phyloP scores from a whole-genome alignment of 1,140 invertebrate species.

The Rhopalosiphum maidis region DNA sequence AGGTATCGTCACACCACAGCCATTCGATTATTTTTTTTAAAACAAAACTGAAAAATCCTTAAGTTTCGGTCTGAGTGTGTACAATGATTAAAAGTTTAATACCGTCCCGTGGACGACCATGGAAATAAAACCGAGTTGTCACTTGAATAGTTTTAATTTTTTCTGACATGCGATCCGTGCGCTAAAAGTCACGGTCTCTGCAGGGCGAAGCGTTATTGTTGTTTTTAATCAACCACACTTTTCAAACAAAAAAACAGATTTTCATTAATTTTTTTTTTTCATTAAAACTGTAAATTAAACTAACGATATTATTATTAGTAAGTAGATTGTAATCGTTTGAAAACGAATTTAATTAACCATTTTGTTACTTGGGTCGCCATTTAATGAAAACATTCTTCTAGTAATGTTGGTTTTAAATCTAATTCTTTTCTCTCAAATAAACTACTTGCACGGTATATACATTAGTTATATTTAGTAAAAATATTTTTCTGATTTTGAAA shows the following conservation, averaged over 20 bases:
- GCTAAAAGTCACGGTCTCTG: background rate
- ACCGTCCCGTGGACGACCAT: background rate
- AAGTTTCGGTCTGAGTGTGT: background rate
- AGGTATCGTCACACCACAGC: background rate
- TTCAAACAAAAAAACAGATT: background rate
- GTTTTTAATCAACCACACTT: conserved; percentile 19
- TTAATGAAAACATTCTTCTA: background rate
- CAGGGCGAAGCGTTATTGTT: background rate
- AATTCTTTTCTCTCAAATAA: background rate
- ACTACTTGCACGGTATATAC: background rate
- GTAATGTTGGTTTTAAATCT: background rate
- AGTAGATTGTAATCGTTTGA: background rate
- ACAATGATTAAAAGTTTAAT: conserved; percentile 9
- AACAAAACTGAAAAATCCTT: background rate
- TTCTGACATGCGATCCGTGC: background rate
- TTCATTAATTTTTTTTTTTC: background rate
- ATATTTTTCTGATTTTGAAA: background rate
- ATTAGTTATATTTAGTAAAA: background rate
- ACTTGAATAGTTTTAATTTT: background rate
- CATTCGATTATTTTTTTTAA: background rate
- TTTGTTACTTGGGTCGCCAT: background rate
- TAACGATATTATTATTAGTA: background rate
- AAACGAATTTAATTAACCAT: background rate
- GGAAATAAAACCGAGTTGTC: background rate
- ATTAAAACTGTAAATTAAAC: conserved; percentile 3